phyloP scores from a whole-genome alignment of 2,113 vertebrate species.

The Dasyornis broadbenti region DNA sequence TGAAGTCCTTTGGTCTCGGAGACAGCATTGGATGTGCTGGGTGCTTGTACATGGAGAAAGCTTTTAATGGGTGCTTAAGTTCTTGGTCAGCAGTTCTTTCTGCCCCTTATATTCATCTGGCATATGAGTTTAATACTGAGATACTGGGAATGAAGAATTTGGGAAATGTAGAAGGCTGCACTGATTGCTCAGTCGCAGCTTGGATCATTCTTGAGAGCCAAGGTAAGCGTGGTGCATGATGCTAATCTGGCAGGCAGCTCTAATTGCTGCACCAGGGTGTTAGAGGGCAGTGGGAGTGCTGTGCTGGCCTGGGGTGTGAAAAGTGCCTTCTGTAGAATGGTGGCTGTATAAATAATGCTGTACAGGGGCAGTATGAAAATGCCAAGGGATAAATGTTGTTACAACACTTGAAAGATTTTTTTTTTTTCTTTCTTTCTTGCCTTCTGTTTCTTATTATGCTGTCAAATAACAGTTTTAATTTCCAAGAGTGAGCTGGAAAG shows the following conservation, averaged over 20 bases:
- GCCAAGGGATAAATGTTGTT: not conserved
- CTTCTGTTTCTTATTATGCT: not conserved
- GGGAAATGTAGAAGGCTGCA: not conserved
- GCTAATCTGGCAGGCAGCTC: not conserved
- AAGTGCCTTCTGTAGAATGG: not conserved
- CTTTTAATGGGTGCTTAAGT: not conserved
- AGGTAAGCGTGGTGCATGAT: not conserved
- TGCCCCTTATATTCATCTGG: not conserved
- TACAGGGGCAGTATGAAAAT: not conserved
- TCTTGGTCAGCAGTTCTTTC: not conserved
- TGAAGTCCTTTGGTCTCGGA: not conserved
- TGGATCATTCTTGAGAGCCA: not conserved
- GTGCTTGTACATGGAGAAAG: not conserved
- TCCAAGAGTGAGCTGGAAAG: not conserved
- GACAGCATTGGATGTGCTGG: not conserved
- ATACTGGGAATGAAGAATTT: not conserved
- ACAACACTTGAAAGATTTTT: not conserved
- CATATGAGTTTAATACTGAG: not conserved
- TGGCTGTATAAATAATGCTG: not conserved
- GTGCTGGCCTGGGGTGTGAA: not conserved
- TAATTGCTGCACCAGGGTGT: not conserved
- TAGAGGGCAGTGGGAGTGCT: not conserved
- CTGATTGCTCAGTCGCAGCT: rapidly evolving
- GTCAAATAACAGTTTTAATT: not conserved
- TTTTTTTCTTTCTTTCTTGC: not conserved